phyloP scores from a whole-genome alignment of 2,797 vertebrate species.

The Leptatherina wallacei region DNA sequence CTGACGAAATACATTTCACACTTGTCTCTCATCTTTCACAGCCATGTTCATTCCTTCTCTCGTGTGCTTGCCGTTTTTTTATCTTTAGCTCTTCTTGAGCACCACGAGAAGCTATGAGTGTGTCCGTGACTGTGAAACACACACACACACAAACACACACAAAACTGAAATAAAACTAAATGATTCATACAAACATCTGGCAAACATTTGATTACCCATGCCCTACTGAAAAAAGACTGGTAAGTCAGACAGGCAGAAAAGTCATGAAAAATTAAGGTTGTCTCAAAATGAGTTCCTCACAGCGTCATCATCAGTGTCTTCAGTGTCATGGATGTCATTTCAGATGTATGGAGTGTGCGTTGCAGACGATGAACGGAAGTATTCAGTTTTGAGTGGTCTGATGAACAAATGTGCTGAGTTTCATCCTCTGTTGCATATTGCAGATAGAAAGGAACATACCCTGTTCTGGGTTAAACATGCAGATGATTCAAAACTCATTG shows the following conservation, averaged over 20 bases:
- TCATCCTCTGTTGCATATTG: background rate
- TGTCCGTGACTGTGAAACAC: conserved; percentile 4
- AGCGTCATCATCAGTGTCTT: conserved; percentile 1
- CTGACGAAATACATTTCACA: conserved; percentile 34
- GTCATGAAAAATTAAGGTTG: conserved; percentile 7
- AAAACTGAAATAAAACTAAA: conserved; percentile 1
- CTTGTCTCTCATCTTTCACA: conserved; percentile 15
- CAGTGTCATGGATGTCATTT: background rate
- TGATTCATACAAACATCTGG: background rate
- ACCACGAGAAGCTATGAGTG: background rate
- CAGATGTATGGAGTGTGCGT: background rate
- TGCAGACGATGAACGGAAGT: conserved; percentile 1
- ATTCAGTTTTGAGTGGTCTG: conserved; percentile 1
- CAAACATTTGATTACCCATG: background rate
- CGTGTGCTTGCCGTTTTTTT: background rate
- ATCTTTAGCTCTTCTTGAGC: conserved; percentile 1
- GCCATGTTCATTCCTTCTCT: conserved; percentile 9
- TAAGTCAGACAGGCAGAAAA: background rate
- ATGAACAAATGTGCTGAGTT: background rate
- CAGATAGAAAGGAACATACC: background rate
- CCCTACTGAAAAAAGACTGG: background rate
- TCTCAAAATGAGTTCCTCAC: conserved; percentile 3
- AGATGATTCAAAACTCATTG: conserved; percentile 21
- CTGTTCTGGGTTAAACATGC: conserved; percentile 2
- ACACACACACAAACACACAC: background rate